Conservation (phyloP, 2,797 vertebrate genomes). For the Aratinga solstitialis region DNA sequence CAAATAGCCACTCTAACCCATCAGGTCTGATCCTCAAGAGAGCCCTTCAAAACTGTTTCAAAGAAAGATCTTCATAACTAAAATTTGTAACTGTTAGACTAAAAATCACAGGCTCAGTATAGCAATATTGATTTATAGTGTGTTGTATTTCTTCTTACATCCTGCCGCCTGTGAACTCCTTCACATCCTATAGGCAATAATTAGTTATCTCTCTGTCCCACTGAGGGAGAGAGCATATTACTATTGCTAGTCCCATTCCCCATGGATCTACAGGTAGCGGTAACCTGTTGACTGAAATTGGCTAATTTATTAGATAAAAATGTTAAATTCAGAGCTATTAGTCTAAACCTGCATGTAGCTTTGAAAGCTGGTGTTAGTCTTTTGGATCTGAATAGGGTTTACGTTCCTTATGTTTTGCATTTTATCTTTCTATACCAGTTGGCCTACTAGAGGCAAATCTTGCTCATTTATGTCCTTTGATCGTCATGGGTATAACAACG, state of each 20-base stretch:
- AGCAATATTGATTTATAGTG: background rate
- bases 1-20: background rate
- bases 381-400: background rate
- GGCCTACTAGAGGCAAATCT: background rate
- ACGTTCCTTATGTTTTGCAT: background rate
- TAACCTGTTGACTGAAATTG: background rate
- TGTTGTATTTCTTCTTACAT: background rate
- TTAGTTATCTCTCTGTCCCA: background rate
- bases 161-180: background rate
- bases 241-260: background rate
- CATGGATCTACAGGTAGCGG: background rate
- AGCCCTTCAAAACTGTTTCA: conserved; percentile 2
- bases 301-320: background rate
- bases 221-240: background rate
- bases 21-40: conserved; percentile 14
- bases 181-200: background rate
- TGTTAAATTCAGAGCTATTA: background rate
- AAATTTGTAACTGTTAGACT: background rate
- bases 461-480: background rate
- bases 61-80: background rate
- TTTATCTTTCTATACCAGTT: background rate
- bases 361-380: background rate
- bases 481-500: background rate
- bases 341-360: background rate
- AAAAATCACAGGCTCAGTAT: background rate